Conservation (phyloP, 2,888 invertebrate species). For the Ennomos fuscantarius region DNA sequence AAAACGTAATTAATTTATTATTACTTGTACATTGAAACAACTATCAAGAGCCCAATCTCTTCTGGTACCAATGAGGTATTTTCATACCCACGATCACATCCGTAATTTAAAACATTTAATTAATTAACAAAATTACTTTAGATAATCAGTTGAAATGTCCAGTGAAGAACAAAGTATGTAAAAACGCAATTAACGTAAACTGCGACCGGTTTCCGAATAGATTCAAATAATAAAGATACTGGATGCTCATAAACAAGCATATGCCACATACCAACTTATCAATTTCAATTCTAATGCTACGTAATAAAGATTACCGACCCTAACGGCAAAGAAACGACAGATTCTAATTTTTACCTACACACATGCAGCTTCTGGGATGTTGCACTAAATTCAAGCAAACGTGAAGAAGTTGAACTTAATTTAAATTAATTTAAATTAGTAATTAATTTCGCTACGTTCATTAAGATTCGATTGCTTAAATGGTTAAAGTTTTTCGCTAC, state of each 20-base stretch:
- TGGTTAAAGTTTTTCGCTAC: conserved; percentile 27
- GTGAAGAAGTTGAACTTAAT: conserved; percentile 27
- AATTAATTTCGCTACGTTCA: conserved; percentile 36
- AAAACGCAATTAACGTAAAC: conserved; percentile 68
- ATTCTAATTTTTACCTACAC: conserved; percentile 17
- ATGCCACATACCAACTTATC: conserved; percentile 80
- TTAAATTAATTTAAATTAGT: conserved; percentile 26
- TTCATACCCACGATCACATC: conserved; percentile 22
- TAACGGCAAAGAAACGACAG: conserved; percentile 1
- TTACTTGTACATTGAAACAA: conserved; percentile 6
- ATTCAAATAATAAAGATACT: conserved; percentile 79
- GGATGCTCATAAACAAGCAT: conserved; percentile 75
- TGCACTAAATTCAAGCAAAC: not conserved
- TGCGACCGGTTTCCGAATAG: conserved; percentile 64
- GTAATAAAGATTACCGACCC: conserved; percentile 50
- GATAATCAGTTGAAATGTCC: conserved; percentile 46
- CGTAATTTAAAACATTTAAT: conserved; percentile 29
- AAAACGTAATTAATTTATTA: conserved; percentile 8
- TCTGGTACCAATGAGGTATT: conserved; percentile 6
- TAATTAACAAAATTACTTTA: conserved; percentile 38
- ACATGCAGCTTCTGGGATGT: conserved; percentile 8
- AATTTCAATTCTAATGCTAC: conserved; percentile 70
- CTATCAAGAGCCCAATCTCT: conserved; percentile 22
- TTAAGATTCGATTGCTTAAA: conserved; percentile 32
- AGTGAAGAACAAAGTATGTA: conserved; percentile 50